phyloP scores from a whole-genome alignment of 2,888 invertebrate species.

The Cantharis rufa region DNA sequence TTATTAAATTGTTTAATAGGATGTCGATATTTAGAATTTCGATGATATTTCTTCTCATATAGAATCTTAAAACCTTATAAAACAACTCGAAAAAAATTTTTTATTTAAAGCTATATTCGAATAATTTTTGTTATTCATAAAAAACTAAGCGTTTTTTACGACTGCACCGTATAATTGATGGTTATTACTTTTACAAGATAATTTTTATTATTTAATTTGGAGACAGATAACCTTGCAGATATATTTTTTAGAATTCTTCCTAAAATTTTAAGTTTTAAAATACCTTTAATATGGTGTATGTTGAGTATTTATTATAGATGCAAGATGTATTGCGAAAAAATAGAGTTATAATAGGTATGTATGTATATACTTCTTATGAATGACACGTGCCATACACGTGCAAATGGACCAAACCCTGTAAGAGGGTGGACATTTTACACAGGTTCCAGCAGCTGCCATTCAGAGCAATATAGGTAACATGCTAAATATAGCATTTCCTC shows the following conservation, averaged over 20 bases:
- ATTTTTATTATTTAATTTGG: neutral
- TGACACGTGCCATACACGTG: conserved; percentile 47
- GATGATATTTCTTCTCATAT: neutral
- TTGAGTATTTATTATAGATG: neutral
- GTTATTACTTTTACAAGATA: neutral
- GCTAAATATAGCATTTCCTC: conserved; percentile 52
- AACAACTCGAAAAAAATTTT: neutral
- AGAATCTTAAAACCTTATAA: neutral
- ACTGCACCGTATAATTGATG: neutral
- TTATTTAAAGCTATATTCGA: neutral
- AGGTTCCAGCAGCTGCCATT: conserved; percentile 50
- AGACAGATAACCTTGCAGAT: neutral
- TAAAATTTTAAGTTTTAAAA: neutral
- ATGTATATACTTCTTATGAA: neutral
- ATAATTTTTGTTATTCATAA: neutral
- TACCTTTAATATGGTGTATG: neutral
- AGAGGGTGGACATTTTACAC: conserved; percentile 44
- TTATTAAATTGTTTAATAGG: neutral
- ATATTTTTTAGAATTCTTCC: too few relatives aligned
- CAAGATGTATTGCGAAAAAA: neutral
- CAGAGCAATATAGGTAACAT: conserved; percentile 50
- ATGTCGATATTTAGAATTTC: neutral
- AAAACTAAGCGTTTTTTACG: too few relatives aligned
- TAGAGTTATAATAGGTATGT: neutral
- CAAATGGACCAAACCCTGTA: conserved; percentile 26